These are phyloP conservation scores for Anguilla megastoma DNA, from an alignment of 2,797 vertebrate species.

Conservation along the genomic window DNA sequence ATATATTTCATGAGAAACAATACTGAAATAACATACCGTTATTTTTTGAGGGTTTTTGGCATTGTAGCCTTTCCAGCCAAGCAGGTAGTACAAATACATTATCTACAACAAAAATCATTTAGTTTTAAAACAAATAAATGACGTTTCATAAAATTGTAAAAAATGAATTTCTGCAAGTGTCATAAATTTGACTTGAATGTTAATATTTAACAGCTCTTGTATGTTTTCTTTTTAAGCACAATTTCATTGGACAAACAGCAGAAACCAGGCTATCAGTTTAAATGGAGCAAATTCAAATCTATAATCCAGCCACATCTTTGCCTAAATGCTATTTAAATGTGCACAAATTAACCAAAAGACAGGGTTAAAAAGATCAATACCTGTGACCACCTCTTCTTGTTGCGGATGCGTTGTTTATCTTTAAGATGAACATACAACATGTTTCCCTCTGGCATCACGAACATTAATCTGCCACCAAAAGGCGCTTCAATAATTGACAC, in stretches of 20 bases:
- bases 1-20: background rate
- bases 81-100: conserved; percentile 82
- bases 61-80: conserved; percentile 79
- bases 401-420: conserved; percentile 73
- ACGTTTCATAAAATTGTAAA: background rate
- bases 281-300: background rate
- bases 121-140: background rate
- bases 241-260: background rate
- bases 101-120: conserved; percentile 64
- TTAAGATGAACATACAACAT: conserved; percentile 77
- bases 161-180: background rate
- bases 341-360: background rate
- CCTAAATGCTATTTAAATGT: background rate
- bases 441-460: conserved; percentile 77
- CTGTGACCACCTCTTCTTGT: conserved; percentile 85
- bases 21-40: conserved; percentile 54
- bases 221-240: background rate
- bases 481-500: conserved; percentile 74
- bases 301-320: background rate
- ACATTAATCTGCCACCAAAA: conserved; percentile 75
- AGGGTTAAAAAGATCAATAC: conserved; percentile 47
- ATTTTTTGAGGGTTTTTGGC: conserved; percentile 74
- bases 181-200: background rate
- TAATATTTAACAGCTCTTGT: background rate
- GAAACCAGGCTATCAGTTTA: background rate